Evolutionary conservation across 1,140 invertebrate species (phyloP).

Genomic region (Drosophila equinoxialis): DNA sequence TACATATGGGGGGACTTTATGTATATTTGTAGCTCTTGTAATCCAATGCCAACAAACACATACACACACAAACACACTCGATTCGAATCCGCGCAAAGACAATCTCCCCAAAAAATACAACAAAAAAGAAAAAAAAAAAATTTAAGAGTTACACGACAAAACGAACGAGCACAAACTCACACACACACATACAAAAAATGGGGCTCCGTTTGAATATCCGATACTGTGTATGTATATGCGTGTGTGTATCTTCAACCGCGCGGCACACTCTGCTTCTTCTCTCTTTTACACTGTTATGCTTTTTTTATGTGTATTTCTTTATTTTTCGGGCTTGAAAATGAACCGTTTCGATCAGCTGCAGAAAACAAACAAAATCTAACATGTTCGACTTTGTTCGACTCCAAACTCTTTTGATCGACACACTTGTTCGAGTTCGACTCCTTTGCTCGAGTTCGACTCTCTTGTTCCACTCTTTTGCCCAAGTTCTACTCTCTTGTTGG

Average conservation of each 20-base stretch:
- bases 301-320: not conserved
- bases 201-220: constrained; percentile 38
- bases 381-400: no score
- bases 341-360: constrained; percentile 71
- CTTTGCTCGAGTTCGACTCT: no score
- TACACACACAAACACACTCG: constrained; percentile 40
- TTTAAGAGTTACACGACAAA: constrained; percentile 42
- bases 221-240: constrained; percentile 1
- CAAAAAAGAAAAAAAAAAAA: constrained; percentile 22
- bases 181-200: constrained; percentile 19
- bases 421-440: no score
- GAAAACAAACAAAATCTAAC: constrained; percentile 68
- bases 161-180: constrained; percentile 1
- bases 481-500: no score
- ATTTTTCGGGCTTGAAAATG: constrained; percentile 42
- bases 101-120: constrained; percentile 41
- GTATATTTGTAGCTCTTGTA: constrained; percentile 36
- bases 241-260: constrained; percentile 21
- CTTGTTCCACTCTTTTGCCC: no score
- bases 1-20: no score
- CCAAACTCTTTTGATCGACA: no score
- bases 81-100: constrained; percentile 42
- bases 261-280: constrained; percentile 25
- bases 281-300: not conserved
- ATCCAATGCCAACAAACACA: constrained; percentile 46